A percentile compares a stretch with the other conserved stretches of the same genome.
Evolutionary conservation across 2,113 vertebrate genomes (phyloP).

Genomic region (Cyanistes caeruleus): DNA sequence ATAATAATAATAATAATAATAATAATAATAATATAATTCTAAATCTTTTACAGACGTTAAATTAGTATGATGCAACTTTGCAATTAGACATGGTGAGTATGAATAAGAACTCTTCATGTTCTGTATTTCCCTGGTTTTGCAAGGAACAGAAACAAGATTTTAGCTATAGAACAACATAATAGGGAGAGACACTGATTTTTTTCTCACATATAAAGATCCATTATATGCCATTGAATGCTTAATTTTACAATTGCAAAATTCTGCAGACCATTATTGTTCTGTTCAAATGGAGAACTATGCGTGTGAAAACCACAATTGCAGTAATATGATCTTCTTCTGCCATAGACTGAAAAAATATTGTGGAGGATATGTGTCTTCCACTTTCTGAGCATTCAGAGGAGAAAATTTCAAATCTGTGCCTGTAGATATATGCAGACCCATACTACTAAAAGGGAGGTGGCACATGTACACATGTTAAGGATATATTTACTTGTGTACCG

Average conservation of each 20-base stretch:
- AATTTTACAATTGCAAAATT: not conserved
- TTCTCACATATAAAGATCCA: not conserved
- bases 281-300: not conserved
- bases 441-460: not conserved
- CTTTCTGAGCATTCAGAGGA: not conserved
- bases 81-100: not conserved
- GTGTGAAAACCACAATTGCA: not conserved
- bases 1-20: too few relatives aligned
- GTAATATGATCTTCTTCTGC: not conserved
- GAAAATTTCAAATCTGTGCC: not conserved
- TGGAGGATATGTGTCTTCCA: not conserved
- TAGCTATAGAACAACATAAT: not conserved
- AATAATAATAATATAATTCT: too few relatives aligned
- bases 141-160: not conserved
- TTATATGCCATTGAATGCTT: not conserved
- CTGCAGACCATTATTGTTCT: not conserved
- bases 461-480: fast-evolving
- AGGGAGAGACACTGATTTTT: not conserved
- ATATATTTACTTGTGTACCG: not conserved
- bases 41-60: not conserved
- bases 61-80: not conserved
- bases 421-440: not conserved
- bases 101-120: not conserved
- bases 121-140: not conserved
- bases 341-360: not conserved